These are phyloP conservation scores for Alouatta palliata DNA, from an alignment of 2,113 vertebrate species.

Conservation along the genomic window DNA sequence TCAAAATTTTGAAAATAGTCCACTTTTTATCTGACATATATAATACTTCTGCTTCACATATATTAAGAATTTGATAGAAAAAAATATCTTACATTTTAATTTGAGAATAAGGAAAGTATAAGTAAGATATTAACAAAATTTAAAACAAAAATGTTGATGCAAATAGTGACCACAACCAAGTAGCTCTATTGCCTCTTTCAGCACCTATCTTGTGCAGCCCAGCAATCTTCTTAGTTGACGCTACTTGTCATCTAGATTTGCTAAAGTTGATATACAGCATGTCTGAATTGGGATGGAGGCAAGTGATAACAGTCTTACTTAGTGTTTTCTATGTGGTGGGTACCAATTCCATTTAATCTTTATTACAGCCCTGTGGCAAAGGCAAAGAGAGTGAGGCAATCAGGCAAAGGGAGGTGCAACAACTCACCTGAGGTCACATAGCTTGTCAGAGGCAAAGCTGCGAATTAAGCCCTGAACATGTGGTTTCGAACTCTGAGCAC, in stretches of 20 bases:
- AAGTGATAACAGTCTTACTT: not conserved
- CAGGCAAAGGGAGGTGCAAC: not conserved
- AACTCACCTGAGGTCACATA: not conserved
- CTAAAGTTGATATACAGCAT: not conserved
- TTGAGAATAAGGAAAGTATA: not conserved
- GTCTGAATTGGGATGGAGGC: not conserved
- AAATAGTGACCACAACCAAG: not conserved
- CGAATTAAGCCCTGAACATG: not conserved
- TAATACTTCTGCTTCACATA: not conserved
- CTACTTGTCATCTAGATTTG: not conserved
- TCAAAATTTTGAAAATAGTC: not conserved
- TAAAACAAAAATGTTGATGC: not conserved
- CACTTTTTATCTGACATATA: not conserved
- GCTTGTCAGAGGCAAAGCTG: not conserved
- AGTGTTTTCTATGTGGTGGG: not conserved
- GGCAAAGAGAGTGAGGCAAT: not conserved
- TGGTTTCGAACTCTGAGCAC: not conserved
- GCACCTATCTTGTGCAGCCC: not conserved
- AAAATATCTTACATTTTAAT: slow-evolving; percentile 11
- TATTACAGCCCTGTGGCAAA: not conserved
- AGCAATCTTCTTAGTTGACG: not conserved
- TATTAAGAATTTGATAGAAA: slow-evolving; percentile 3
- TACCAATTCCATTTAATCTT: not conserved
- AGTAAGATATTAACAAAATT: not conserved
- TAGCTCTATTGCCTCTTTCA: not conserved